A percentile compares a stretch with the other conserved stretches of the same genome.
Evolutionary conservation across 2,797 vertebrate genomes (phyloP).

Genomic region (Paedocypris micromegethes): DNA sequence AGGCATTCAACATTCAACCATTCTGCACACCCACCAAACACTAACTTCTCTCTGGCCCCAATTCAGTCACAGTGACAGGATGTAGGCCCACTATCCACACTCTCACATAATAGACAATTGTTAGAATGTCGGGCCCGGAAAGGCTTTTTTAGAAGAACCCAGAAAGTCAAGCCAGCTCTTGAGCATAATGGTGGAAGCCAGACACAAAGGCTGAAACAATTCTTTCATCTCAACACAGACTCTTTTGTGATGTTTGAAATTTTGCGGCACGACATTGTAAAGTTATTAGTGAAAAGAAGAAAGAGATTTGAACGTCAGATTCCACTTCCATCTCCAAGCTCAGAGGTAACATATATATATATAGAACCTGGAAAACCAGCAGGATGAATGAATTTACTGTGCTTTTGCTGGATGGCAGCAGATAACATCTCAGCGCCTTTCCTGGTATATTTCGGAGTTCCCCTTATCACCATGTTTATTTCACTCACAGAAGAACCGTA

Average conservation of each 20-base stretch:
- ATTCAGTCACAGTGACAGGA: conserved; percentile 71
- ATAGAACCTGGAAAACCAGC: no score
- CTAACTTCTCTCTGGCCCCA: conserved; percentile 69
- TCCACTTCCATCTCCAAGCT: no score
- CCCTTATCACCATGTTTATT: conserved; percentile 56
- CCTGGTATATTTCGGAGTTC: conserved; percentile 68
- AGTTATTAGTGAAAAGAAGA: no score
- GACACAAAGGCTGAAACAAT: no score
- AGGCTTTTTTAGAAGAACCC: conserved; percentile 67
- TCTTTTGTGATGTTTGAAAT: no score
- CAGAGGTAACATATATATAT: no score
- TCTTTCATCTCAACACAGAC: no score
- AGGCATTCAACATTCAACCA: conserved; percentile 50
- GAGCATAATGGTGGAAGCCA: conserved; percentile 19
- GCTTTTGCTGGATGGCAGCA: no score
- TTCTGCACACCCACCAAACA: conserved; percentile 68
- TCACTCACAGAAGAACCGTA: conserved; percentile 63
- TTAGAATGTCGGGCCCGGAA: conserved; percentile 61
- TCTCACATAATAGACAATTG: conserved; percentile 67
- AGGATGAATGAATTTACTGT: no score
- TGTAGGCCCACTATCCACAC: conserved; percentile 65
- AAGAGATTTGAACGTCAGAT: no score
- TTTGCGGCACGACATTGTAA: no score
- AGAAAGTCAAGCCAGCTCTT: conserved; percentile 55
- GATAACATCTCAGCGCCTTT: conserved; percentile 36